These are phyloP conservation scores for Chorisops tibialis DNA, from an alignment of 2,888 invertebrate genomes.

Conservation along the genomic window DNA sequence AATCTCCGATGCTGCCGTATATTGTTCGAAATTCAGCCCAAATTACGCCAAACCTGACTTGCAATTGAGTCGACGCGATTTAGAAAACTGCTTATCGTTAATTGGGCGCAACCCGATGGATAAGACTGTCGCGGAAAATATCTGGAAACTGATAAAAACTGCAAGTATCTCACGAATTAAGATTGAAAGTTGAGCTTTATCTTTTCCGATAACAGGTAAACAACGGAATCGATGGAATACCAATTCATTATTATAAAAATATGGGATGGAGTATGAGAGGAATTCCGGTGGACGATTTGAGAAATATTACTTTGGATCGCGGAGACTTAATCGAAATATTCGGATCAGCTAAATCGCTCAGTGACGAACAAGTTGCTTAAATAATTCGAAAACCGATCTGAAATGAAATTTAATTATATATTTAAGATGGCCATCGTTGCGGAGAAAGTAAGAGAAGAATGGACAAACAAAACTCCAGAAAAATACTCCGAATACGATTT, in stretches of 20 bases:
- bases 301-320: constrained; percentile 55
- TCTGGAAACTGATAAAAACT: constrained; percentile 41
- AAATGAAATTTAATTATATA: too few relatives aligned
- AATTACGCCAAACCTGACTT: too few relatives aligned
- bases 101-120: constrained; percentile 36
- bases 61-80: too few relatives aligned
- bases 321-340: constrained; percentile 58
- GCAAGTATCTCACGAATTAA: constrained; percentile 32
- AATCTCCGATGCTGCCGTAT: too few relatives aligned
- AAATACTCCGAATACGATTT: constrained; percentile 60
- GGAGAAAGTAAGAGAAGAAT: constrained; percentile 55
- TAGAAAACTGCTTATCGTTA: constrained; percentile 37
- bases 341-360: constrained; percentile 54
- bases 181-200: not conserved
- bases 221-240: constrained; percentile 39
- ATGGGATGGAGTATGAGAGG: constrained; percentile 44
- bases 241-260: constrained; percentile 36
- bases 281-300: constrained; percentile 54
- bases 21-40: too few relatives aligned
- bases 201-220: constrained; percentile 35
- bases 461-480: constrained; percentile 56
- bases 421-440: constrained; percentile 53
- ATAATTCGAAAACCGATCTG: too few relatives aligned
- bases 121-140: constrained; percentile 36
- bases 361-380: constrained; percentile 47